A percentile compares a stretch with the other conserved stretches of the same genome.
phyloP scores from a whole-genome alignment of 2,888 invertebrate species.

The Zele albiditarsus region DNA sequence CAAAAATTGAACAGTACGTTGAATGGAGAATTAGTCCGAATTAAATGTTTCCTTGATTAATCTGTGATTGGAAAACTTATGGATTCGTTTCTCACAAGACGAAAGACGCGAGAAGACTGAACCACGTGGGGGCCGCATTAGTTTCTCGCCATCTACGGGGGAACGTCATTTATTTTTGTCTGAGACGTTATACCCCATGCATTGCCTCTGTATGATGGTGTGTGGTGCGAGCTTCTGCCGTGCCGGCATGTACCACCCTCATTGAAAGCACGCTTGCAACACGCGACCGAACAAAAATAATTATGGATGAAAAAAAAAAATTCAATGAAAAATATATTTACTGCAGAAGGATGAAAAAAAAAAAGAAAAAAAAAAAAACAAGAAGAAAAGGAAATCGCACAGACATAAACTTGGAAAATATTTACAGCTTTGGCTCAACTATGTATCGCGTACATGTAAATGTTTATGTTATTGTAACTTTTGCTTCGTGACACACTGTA shows the following conservation, averaged over 20 bases:
- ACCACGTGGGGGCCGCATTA: constrained; percentile 50
- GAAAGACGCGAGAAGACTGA: constrained; percentile 47
- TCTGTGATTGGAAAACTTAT: neutral
- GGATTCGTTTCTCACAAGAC: constrained; percentile 38
- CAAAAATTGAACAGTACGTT: neutral
- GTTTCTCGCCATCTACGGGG: constrained; percentile 36
- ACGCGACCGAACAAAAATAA: constrained; percentile 43
- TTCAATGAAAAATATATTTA: neutral
- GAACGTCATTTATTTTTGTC: constrained; percentile 53
- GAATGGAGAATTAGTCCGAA: neutral
- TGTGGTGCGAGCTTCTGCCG: constrained; percentile 20
- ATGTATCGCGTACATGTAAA: neutral
- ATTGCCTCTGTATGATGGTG: constrained; percentile 13
- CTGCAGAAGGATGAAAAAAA: too few species aligned
- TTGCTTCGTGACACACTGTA: neutral
- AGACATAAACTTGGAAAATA: constrained; percentile 22
- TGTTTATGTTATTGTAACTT: neutral
- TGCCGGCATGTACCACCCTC: constrained; percentile 41
- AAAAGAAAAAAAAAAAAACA: neutral
- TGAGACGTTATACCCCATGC: constrained; percentile 45
- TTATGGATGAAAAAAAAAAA: constrained; percentile 20
- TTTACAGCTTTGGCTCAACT: neutral
- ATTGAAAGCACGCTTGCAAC: constrained; percentile 39
- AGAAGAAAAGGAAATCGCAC: neutral
- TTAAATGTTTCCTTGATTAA: neutral